Evolutionary conservation across 2,797 vertebrate genomes (phyloP), one percentile per base, ranked within the genome.

Genomic region (Intellagama lesueurii): DNA sequence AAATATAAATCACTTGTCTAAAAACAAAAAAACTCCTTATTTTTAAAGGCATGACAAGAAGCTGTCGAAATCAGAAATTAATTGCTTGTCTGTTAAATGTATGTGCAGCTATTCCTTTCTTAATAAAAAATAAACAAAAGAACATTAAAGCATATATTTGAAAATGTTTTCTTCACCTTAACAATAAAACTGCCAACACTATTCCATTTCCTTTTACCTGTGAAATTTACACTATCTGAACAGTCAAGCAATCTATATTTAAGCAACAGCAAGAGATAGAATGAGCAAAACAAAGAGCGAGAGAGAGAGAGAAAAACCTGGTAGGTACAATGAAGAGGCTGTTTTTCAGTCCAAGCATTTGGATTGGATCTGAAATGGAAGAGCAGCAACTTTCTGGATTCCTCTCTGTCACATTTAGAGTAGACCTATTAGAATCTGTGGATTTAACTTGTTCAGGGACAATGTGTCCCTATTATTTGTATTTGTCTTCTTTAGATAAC

Each of bases 1-100:
- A 96, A 97, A 97, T 97, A 96, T 96, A 97, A 97, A 97, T 96
- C 95, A 91, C 92, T 97, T 95, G 96, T 94, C 95, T 92, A 95
- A 96, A 94, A 90, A 93, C 49, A 64, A 56, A 56, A 9, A 56
- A 56, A 56, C 11, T 11, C 93, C 93, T 95, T 95, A 91, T 94
- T 93, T 94, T 56, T 86, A 26, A 47, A 94, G 89, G 90, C 79
- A 88, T 86, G 88, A 91, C 95, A 91, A 95, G 92, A 83, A 92
- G 92, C 92, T 90, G 94, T 93, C 94, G 96, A 96, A 96, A 97
- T 97, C 95, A 97, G 96, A 97, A 94, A 96, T 93, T 97, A 96
- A 97, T 96, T 97, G 96, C 94, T 95, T 96, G 95, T 94, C 95
- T 96, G 97, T 97, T 96, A 97, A n/a, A 95, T 94, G 89, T 96